phyloP scores from a whole-genome alignment of 2,797 vertebrate genomes.

The Phalloptychus januarius region DNA sequence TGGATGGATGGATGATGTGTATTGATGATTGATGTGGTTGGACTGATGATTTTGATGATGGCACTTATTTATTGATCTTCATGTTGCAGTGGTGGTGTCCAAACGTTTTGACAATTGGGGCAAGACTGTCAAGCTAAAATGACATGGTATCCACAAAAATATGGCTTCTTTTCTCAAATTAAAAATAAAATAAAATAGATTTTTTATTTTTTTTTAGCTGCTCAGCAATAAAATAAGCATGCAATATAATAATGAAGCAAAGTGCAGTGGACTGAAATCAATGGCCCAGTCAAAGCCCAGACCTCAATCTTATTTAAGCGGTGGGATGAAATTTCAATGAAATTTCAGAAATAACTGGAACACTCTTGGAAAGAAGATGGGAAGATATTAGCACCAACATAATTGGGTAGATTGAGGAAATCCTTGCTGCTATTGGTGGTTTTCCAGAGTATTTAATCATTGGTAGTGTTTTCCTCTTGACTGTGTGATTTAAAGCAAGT shows the following conservation, averaged over 20 bases:
- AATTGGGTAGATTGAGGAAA: neutral
- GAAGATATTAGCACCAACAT: neutral
- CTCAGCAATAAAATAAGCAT: neutral
- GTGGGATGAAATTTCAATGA: neutral
- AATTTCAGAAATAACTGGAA: neutral
- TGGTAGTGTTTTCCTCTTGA: neutral
- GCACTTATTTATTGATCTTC: too few species aligned
- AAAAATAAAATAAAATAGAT: too few species aligned
- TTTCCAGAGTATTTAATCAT: neutral
- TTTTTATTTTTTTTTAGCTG: too few species aligned
- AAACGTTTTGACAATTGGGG: too few species aligned
- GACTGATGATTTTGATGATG: too few species aligned
- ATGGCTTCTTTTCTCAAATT: too few species aligned
- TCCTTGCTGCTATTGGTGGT: neutral
- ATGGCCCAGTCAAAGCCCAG: neutral
- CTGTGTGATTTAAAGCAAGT: conserved; percentile 3
- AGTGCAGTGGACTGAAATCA: neutral
- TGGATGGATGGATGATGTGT: too few species aligned
- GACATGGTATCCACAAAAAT: too few species aligned
- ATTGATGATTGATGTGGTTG: too few species aligned
- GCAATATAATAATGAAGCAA: neutral
- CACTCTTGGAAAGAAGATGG: neutral
- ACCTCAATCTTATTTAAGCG: neutral
- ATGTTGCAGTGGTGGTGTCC: too few species aligned
- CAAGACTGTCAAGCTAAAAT: too few species aligned